Conservation (phyloP, 2,888 invertebrate species). For the Papilio elwesi region DNA sequence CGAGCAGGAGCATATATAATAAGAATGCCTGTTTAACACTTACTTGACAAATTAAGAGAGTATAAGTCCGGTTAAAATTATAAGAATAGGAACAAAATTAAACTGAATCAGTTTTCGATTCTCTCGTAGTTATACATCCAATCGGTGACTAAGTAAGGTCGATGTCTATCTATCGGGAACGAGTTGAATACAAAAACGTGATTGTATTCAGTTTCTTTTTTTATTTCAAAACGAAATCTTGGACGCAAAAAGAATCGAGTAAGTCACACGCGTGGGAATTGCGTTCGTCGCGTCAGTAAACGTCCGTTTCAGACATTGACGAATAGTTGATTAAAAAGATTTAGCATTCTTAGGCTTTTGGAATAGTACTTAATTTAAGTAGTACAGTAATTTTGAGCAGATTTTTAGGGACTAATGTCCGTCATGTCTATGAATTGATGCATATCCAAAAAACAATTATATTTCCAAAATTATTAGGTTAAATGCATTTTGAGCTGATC, state of each 20-base stretch:
- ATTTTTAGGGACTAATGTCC: too few relatives aligned
- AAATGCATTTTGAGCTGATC: too few relatives aligned
- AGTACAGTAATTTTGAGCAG: too few relatives aligned
- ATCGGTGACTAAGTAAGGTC: slow-evolving; percentile 17
- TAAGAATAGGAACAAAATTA: not conserved
- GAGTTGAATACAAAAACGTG: slow-evolving; percentile 76
- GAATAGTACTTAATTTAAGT: too few relatives aligned
- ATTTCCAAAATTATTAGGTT: too few relatives aligned
- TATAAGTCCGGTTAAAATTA: too few relatives aligned
- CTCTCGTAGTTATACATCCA: not conserved
- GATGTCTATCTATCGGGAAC: slow-evolving; percentile 40
- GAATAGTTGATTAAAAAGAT: not conserved
- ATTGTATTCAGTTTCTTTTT: slow-evolving; percentile 73
- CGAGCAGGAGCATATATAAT: too few relatives aligned
- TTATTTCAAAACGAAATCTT: slow-evolving; percentile 65
- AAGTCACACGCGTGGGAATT: slow-evolving; percentile 82
- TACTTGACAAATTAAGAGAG: too few relatives aligned
- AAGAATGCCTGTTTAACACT: too few relatives aligned
- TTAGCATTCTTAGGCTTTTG: too few relatives aligned
- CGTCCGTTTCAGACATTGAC: slow-evolving; percentile 45
- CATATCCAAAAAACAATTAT: too few relatives aligned
- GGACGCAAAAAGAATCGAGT: slow-evolving; percentile 75
- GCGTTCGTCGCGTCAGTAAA: slow-evolving; percentile 44
- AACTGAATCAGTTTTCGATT: not conserved
- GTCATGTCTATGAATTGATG: too few relatives aligned